Base-by-base conservation (phyloP, 2,797 vertebrate genomes). In the Labroides dimidiatus region DNA sequence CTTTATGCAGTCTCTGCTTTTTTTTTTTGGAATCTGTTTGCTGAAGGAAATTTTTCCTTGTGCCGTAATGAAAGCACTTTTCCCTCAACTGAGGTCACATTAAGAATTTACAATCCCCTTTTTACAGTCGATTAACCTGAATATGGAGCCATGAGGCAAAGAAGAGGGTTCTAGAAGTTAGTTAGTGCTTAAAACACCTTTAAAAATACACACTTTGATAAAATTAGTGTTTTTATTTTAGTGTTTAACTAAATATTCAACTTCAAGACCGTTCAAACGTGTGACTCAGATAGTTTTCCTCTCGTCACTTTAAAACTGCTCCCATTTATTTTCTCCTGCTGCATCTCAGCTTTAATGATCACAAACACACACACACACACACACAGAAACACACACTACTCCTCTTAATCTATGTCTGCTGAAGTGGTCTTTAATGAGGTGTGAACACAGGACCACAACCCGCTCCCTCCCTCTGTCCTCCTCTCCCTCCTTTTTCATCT, bases 381-480 rank as follows among this genome's bases (percentile, higher is more conserved):
- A 30, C 63, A 62, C 50, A 75, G 13, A 61, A 54, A 59, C 57
- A 64, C 49, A 48, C 56, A 23, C 66, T 50, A 30, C 62, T 74
- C 61, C 64, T 77, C 81, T 84, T 84, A 88, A 89, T 89, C 85
- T 89, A 69, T 80, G 82, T 90, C 78, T 88, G 88, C 76, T 82
- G 84, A 84, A 91, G 87, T 85, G 87, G 68, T 84, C 88, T 91
- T 89, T 92, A 93, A 92, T 92, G 91, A 93, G 87, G 88, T 90
- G 86, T 91, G 87, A 89, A 88, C 76, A 82, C 81, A 84, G 64
- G 76, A 84, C 78, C 83, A 69, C 85, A 77, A 60, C 80, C 68
- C 69, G 64, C 82, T 84, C 68, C 57, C 47, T 64, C 62, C 77
- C 65, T 48, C 64, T 56, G 20, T 54, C n/a, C 53, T 42, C 51